phyloP scores from a whole-genome alignment of 2,797 vertebrate species.

The Nyctibius grandis region DNA sequence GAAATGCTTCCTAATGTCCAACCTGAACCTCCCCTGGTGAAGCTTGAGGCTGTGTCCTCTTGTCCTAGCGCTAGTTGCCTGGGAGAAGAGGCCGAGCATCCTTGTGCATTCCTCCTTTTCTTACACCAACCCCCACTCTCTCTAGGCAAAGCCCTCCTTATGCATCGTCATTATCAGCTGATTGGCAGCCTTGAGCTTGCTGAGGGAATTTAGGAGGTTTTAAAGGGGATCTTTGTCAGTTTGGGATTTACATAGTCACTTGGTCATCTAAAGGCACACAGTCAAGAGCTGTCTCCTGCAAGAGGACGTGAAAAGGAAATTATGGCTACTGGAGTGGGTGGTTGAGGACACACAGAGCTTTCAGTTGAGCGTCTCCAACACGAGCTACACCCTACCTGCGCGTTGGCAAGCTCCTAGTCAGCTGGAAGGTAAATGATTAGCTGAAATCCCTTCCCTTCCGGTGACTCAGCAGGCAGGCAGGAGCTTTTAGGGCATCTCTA shows the following conservation, averaged over 20 bases:
- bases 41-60: too few relatives aligned
- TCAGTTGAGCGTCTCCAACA: neutral
- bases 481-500: neutral
- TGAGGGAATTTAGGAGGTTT: neutral
- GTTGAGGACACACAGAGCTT: neutral
- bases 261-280: neutral
- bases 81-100: too few relatives aligned
- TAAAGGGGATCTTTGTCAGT: neutral
- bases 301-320: neutral
- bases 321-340: neutral
- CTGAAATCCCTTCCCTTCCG: neutral
- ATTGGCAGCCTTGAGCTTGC: neutral
- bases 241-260: neutral
- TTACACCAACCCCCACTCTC: accelerated
- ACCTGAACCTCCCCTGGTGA: too few relatives aligned
- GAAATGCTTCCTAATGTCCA: too few relatives aligned
- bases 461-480: neutral
- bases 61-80: too few relatives aligned
- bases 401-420: neutral
- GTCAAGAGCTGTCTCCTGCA: neutral
- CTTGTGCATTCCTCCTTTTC: too few relatives aligned
- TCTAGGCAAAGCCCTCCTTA: neutral
- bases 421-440: neutral
- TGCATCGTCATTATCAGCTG: accelerated
- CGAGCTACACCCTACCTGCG: neutral